Evolutionary conservation across 2,888 invertebrate species (phyloP).

Genomic region (Troglohyphantes excavatus): DNA sequence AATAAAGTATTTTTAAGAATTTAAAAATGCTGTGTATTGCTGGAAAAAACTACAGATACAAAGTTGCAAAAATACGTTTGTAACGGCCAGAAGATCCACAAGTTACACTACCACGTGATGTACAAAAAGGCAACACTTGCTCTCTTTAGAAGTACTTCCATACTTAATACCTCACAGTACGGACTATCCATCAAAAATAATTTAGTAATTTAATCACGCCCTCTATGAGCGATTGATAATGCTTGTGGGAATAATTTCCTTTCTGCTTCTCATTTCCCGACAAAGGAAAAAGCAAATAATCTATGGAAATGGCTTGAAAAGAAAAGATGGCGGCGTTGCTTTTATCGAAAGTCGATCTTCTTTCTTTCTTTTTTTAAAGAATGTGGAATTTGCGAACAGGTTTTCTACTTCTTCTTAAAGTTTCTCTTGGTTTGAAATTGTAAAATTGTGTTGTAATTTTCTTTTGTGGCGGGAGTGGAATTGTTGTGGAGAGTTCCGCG

Average conservation of each 20-base stretch:
- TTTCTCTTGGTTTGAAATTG: too few relatives aligned
- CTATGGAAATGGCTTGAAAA: not conserved
- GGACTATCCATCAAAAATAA: conserved; percentile 16
- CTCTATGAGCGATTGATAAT: conserved; percentile 11
- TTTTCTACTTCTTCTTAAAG: not conserved
- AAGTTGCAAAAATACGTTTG: too few relatives aligned
- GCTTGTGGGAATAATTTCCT: conserved; percentile 11
- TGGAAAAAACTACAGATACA: too few relatives aligned
- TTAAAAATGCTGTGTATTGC: too few relatives aligned
- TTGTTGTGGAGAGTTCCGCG: too few relatives aligned
- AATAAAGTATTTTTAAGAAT: too few relatives aligned
- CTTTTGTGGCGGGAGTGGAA: too few relatives aligned
- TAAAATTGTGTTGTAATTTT: too few relatives aligned
- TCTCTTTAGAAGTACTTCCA: too few relatives aligned
- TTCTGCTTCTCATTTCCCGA: not conserved
- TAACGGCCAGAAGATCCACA: too few relatives aligned
- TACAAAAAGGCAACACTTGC: too few relatives aligned
- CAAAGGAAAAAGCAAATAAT: not conserved
- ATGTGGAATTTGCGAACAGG: not conserved
- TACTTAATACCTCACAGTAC: conserved; percentile 8
- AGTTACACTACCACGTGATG: too few relatives aligned
- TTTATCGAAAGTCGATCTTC: not conserved
- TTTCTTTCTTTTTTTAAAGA: not conserved
- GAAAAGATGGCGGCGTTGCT: not conserved
- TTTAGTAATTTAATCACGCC: conserved; percentile 27